Evolutionary conservation across 37 sponge, comb jelly and placozoan genomes (phyloP).

Genomic region (Crambe crambe): DNA sequence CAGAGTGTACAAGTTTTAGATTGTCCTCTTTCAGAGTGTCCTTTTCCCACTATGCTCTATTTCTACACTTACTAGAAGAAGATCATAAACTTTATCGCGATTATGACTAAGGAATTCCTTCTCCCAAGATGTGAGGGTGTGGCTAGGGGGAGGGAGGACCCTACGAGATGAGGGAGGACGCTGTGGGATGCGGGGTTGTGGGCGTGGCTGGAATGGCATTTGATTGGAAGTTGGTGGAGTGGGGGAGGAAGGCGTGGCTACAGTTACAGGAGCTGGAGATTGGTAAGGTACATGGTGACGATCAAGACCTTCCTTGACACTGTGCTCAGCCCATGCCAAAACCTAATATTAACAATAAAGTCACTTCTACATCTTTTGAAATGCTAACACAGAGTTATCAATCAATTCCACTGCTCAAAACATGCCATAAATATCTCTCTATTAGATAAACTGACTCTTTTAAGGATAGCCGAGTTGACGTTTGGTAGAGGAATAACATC

Average conservation of each 20-base stretch:
- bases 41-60: too few relatives aligned
- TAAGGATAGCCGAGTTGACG: slow-evolving; percentile 43
- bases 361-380: too few relatives aligned
- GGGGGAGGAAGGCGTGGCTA: slow-evolving; percentile 5
- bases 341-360: slow-evolving; percentile 9
- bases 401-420: not conserved
- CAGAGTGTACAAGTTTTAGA: too few relatives aligned
- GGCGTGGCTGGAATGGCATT: slow-evolving; percentile 41
- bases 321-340: slow-evolving; percentile 52
- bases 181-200: slow-evolving; percentile 53
- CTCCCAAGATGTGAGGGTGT: slow-evolving; percentile 55
- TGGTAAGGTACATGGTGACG: not conserved
- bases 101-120: slow-evolving; percentile 53
- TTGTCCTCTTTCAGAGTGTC: too few relatives aligned
- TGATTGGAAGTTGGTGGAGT: slow-evolving; percentile 1
- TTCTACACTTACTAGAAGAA: slow-evolving; percentile 41
- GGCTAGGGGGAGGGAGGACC: slow-evolving; percentile 27
- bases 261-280: not conserved
- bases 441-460: slow-evolving; percentile 18
- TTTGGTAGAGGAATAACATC: slow-evolving; percentile 70
- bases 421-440: not conserved
- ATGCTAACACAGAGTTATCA: too few relatives aligned
- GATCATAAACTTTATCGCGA: slow-evolving; percentile 52
- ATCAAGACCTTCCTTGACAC: not conserved
- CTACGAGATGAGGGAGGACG: not conserved